phyloP scores from a whole-genome alignment of 2,888 invertebrate species.

The Mantis religiosa region DNA sequence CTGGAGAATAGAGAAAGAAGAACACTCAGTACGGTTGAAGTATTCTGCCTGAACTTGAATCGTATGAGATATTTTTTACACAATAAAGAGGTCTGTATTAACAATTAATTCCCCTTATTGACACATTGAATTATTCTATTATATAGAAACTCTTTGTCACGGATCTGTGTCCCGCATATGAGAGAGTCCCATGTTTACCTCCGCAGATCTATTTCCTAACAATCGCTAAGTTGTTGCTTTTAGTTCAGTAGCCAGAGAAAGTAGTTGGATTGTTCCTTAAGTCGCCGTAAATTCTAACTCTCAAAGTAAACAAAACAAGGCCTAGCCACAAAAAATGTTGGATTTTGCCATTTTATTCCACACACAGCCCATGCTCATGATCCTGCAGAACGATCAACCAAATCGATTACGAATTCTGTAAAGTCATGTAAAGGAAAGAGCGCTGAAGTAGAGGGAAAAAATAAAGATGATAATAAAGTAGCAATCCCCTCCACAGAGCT shows the following conservation, averaged over 20 bases:
- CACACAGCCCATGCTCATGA: neutral
- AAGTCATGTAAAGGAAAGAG: neutral
- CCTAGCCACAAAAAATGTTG: neutral
- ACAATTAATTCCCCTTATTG: no score
- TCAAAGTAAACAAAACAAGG: neutral
- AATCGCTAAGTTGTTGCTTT: no score
- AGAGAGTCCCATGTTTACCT: no score
- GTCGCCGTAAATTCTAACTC: neutral
- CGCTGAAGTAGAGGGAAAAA: neutral
- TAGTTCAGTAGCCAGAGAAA: neutral
- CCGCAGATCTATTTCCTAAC: neutral
- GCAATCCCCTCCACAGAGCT: neutral
- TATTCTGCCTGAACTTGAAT: no score
- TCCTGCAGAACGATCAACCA: neutral
- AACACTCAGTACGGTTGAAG: no score
- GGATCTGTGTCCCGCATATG: no score
- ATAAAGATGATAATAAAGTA: neutral
- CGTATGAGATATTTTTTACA: no score
- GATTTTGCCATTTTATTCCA: neutral
- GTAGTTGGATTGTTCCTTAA: neutral
- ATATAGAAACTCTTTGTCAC: no score
- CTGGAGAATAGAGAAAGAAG: no score
- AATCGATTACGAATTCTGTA: conserved; percentile 1
- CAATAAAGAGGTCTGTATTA: no score
- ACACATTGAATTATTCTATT: no score